Evolutionary conservation across 2,113 vertebrate genomes (phyloP).

Genomic region (Chinchilla lanigera): DNA sequence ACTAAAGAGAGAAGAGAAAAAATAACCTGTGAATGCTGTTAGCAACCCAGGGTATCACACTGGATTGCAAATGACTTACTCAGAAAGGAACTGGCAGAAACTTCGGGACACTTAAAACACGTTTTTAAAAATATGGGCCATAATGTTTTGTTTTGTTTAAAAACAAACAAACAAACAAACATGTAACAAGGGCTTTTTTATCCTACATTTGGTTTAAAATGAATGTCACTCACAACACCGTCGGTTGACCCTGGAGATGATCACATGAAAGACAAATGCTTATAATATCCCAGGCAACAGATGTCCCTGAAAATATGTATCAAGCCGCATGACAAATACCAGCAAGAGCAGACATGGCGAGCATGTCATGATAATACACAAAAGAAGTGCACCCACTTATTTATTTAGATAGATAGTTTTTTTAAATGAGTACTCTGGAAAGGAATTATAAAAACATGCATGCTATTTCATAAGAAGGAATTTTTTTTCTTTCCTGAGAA

Average conservation of each 20-base stretch:
- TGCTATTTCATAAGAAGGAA: constrained; percentile 74
- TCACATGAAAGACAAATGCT: constrained; percentile 68
- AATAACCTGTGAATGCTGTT: not conserved
- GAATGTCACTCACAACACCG: constrained; percentile 62
- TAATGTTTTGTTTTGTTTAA: constrained; percentile 66
- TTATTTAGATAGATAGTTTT: not conserved
- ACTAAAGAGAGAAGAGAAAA: not conserved
- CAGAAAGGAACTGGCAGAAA: constrained; percentile 62
- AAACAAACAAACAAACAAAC: not conserved
- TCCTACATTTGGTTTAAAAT: constrained; percentile 63
- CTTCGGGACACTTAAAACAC: constrained; percentile 62
- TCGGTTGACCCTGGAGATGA: constrained; percentile 64
- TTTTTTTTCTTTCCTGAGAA: constrained; percentile 81
- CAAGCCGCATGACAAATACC: constrained; percentile 26
- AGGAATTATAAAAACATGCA: constrained; percentile 76
- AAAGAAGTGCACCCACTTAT: not conserved
- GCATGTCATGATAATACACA: not conserved
- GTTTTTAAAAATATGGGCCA: constrained; percentile 60
- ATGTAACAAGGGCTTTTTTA: constrained; percentile 59
- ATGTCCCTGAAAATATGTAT: constrained; percentile 64
- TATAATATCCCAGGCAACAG: constrained; percentile 68
- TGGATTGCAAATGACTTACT: constrained; percentile 62
- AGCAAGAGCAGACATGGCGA: not conserved
- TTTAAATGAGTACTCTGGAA: constrained; percentile 24
- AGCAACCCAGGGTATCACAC: constrained; percentile 13